Conservation (phyloP, 2,113 vertebrate genomes). For the Malurus cyaneus region DNA sequence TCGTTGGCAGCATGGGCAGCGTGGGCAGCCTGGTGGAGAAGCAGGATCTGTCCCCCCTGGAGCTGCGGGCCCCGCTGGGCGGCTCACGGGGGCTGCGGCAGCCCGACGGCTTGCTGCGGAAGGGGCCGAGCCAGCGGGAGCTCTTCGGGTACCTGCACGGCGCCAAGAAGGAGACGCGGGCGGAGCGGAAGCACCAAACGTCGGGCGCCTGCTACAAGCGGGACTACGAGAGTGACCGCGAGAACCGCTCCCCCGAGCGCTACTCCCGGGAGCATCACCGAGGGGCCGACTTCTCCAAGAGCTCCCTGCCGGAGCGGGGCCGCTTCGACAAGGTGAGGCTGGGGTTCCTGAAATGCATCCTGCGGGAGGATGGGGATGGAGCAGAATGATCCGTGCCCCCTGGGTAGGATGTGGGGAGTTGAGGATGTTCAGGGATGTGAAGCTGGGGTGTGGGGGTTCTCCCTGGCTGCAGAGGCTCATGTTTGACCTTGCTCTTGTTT, state of each 20-base stretch:
- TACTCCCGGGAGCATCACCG: constrained; percentile 86
- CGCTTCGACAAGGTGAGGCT: constrained; percentile 92
- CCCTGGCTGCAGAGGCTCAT: not conserved
- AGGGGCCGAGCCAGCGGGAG: constrained; percentile 89
- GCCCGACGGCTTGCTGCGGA: constrained; percentile 86
- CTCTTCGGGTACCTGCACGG: constrained; percentile 92
- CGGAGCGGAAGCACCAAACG: constrained; percentile 71
- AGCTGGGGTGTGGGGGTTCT: accelerated
- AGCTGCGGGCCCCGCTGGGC: constrained; percentile 73
- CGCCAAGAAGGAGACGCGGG: constrained; percentile 86
- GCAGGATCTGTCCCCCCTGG: constrained; percentile 83
- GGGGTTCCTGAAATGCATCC: not conserved
- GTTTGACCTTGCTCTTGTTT: not conserved
- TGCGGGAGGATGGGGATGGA: not conserved
- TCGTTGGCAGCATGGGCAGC: constrained; percentile 89
- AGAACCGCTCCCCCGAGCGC: constrained; percentile 83
- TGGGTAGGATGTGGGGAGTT: not conserved
- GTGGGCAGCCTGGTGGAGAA: constrained; percentile 96
- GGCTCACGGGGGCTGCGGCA: constrained; percentile 84
- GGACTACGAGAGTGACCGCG: constrained; percentile 76
- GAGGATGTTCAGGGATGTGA: not conserved
- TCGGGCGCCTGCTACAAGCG: constrained; percentile 72
- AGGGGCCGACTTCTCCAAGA: constrained; percentile 88
- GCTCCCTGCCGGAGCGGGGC: constrained; percentile 87
- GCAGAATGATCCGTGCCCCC: accelerated